Percentiles rank a stretch among this genome's conserved stretches.
Evolutionary conservation across 2,113 vertebrate genomes (phyloP).

Genomic region (Chaenocephalus aceratus): DNA sequence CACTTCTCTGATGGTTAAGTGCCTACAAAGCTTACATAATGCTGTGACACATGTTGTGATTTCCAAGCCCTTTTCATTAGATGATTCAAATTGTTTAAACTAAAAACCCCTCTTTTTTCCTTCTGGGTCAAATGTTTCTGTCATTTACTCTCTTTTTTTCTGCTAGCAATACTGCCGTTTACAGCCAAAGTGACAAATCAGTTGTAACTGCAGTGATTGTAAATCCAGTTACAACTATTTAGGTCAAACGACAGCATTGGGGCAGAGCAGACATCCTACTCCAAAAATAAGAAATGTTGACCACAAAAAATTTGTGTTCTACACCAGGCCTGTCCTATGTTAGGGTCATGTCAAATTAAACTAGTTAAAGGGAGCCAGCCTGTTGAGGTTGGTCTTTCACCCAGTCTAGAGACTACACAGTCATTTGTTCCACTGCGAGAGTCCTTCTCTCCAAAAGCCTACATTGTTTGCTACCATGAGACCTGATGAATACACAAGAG

Average conservation of each 20-base stretch:
- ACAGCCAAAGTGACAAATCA: slow-evolving; percentile 17
- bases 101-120: neutral
- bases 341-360: neutral
- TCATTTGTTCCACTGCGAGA: slow-evolving; percentile 27
- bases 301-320: neutral
- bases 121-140: slow-evolving; percentile 14
- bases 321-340: slow-evolving; percentile 60
- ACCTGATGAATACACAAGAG: slow-evolving; percentile 55
- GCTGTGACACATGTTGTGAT: neutral
- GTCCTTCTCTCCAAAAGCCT: slow-evolving; percentile 18
- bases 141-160: slow-evolving; percentile 8
- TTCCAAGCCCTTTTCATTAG: neutral
- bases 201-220: slow-evolving; percentile 22
- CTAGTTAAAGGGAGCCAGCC: slow-evolving; percentile 5
- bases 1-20: neutral
- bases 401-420: slow-evolving; percentile 10
- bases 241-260: slow-evolving; percentile 28
- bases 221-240: slow-evolving; percentile 59
- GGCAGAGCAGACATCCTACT: slow-evolving; percentile 17
- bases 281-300: neutral
- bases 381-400: slow-evolving; percentile 14
- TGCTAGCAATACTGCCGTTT: slow-evolving; percentile 28
- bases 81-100: neutral
- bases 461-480: slow-evolving; percentile 45
- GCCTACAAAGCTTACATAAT: neutral